phyloP scores from a whole-genome alignment of 2,113 vertebrate genomes.

The Manacus vitellinus region DNA sequence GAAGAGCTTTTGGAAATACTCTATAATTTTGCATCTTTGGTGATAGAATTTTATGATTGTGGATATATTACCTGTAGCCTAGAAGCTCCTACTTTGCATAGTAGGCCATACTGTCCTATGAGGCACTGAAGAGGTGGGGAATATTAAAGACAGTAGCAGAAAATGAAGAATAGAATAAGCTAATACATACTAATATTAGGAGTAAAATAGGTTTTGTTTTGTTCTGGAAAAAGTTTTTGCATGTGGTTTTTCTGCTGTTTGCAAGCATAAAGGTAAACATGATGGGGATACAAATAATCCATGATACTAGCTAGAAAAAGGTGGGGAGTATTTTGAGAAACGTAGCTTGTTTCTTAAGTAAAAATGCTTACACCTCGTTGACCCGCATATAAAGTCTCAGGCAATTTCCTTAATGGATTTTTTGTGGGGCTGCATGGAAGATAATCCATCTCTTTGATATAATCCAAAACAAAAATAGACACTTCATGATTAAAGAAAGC shows the following conservation, averaged over 20 bases:
- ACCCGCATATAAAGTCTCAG: neutral
- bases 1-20: neutral
- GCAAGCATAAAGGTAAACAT: neutral
- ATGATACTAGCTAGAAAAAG: neutral
- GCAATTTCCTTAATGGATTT: neutral
- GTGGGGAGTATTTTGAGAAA: neutral
- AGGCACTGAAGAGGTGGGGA: neutral
- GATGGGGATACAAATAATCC: neutral
- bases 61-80: neutral
- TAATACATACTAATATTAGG: neutral
- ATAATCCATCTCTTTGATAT: slow-evolving; percentile 16
- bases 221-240: neutral
- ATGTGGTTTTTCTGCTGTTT: neutral
- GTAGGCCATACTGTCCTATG: neutral
- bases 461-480: slow-evolving; percentile 35
- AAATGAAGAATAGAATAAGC: neutral
- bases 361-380: neutral
- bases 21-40: neutral
- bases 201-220: neutral
- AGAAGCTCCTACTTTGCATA: neutral
- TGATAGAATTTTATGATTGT: neutral
- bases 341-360: neutral
- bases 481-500: slow-evolving; percentile 4
- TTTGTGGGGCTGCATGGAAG: neutral
- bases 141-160: neutral